Percentiles rank a stretch among this genome's conserved stretches.
Conservation (phyloP, 2,113 vertebrate species). For the Malurus cyaneus region DNA sequence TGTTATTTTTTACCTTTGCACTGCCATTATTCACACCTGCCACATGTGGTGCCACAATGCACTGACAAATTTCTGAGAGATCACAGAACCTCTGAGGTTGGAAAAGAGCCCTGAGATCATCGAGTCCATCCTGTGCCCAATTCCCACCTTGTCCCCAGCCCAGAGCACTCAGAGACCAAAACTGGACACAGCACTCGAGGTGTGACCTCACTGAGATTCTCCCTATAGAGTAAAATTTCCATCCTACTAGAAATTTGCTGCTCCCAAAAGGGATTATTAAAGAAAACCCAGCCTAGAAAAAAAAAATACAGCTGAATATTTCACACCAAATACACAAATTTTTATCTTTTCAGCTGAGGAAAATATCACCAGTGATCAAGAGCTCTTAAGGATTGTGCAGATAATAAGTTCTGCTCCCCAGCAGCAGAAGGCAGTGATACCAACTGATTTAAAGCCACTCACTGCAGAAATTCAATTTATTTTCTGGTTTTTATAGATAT, state of each 20-base stretch:
- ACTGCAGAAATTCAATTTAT: not conserved
- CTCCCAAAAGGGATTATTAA: not conserved
- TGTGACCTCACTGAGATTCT: not conserved
- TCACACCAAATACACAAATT: not conserved
- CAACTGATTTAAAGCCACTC: not conserved
- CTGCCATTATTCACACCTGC: not conserved
- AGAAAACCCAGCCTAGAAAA: not conserved
- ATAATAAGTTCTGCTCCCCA: not conserved
- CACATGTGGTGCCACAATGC: not conserved
- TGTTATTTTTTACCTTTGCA: not conserved
- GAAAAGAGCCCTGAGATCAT: not conserved
- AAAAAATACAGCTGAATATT: not conserved
- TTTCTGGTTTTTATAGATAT: not conserved
- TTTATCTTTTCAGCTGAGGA: not conserved
- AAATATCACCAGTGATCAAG: not conserved
- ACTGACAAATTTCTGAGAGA: not conserved
- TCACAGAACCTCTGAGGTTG: not conserved
- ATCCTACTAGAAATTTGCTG: not conserved
- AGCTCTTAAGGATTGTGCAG: not conserved
- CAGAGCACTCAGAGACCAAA: not conserved
- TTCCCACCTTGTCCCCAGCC: not conserved
- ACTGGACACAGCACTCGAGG: not conserved
- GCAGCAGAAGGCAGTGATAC: not conserved
- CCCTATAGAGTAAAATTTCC: not conserved
- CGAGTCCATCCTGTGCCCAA: accelerated